A percentile compares a stretch with the other conserved stretches of the same genome.
phyloP scores from a whole-genome alignment of 2,888 invertebrate species.

The Aproaerema taeniolella region DNA sequence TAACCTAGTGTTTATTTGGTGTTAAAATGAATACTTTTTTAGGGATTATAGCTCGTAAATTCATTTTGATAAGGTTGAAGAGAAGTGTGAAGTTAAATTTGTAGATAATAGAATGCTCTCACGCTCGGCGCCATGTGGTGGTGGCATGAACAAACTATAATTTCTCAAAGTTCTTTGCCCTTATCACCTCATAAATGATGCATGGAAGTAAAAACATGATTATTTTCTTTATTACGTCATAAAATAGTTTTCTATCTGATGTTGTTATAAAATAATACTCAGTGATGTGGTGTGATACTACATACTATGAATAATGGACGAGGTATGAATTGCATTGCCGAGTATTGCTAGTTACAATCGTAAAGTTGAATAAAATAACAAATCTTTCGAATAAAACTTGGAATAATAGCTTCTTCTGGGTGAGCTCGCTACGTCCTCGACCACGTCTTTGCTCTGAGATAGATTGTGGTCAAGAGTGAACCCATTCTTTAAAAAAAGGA shows the following conservation, averaged over 20 bases:
- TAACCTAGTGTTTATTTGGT: neutral
- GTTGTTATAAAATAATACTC: slow-evolving; percentile 12
- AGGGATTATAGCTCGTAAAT: neutral
- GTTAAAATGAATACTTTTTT: too few relatives aligned
- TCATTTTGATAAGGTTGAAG: neutral
- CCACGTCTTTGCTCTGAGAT: too few relatives aligned
- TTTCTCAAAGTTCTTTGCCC: slow-evolving; percentile 26
- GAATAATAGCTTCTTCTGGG: too few relatives aligned
- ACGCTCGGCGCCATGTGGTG: slow-evolving; percentile 20
- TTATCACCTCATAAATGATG: slow-evolving; percentile 41
- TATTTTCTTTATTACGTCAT: slow-evolving; percentile 22
- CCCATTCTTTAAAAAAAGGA: too few relatives aligned
- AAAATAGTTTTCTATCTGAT: slow-evolving; percentile 17
- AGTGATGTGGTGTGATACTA: too few relatives aligned
- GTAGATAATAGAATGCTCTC: slow-evolving; percentile 37
- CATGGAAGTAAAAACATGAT: slow-evolving; percentile 36
- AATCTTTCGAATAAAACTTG: too few relatives aligned
- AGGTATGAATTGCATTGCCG: too few relatives aligned
- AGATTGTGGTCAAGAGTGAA: too few relatives aligned
- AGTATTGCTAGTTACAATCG: too few relatives aligned
- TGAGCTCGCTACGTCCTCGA: too few relatives aligned
- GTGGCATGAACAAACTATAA: slow-evolving; percentile 15
- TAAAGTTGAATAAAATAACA: too few relatives aligned
- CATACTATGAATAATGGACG: slow-evolving; percentile 10
- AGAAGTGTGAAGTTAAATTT: neutral